Evolutionary conservation across 2,797 vertebrate genomes (phyloP).

Genomic region (Argentina silus): DNA sequence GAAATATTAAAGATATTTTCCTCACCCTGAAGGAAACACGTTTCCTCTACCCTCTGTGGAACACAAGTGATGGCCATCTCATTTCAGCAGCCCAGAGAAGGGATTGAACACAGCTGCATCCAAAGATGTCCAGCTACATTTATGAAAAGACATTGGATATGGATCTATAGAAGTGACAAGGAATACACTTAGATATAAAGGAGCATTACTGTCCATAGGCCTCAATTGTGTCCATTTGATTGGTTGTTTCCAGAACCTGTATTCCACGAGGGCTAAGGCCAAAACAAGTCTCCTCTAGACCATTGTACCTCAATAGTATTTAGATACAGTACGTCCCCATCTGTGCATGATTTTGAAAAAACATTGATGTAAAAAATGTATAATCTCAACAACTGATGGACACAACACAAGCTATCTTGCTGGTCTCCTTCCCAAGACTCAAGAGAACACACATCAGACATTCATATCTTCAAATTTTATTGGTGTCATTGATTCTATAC

Average conservation of each 20-base stretch:
- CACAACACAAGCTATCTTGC: neutral
- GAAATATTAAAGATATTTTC: conserved; percentile 62
- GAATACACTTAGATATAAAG: too few species aligned
- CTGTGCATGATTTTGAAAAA: neutral
- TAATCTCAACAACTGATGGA: neutral
- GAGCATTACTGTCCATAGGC: too few species aligned
- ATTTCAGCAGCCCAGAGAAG: conserved; percentile 40
- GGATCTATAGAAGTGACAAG: too few species aligned
- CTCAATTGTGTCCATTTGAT: too few species aligned
- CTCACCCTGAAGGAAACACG: conserved; percentile 19
- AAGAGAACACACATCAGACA: too few species aligned
- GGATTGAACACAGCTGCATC: conserved; percentile 46
- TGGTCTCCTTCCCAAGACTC: neutral
- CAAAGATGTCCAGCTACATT: neutral
- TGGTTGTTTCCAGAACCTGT: too few species aligned
- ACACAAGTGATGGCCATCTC: conserved; percentile 39
- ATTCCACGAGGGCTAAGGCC: too few species aligned
- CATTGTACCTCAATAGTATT: too few species aligned
- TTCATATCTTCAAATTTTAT: neutral
- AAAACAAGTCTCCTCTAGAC: too few species aligned
- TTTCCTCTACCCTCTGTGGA: conserved; percentile 25
- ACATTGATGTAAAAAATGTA: neutral
- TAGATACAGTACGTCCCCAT: too few species aligned
- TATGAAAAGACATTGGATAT: too few species aligned
- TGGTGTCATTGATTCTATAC: neutral